A percentile compares a stretch with the other conserved stretches of the same genome.
Conservation (phyloP, 2,888 invertebrate genomes). For the Fabriciana adippe region DNA sequence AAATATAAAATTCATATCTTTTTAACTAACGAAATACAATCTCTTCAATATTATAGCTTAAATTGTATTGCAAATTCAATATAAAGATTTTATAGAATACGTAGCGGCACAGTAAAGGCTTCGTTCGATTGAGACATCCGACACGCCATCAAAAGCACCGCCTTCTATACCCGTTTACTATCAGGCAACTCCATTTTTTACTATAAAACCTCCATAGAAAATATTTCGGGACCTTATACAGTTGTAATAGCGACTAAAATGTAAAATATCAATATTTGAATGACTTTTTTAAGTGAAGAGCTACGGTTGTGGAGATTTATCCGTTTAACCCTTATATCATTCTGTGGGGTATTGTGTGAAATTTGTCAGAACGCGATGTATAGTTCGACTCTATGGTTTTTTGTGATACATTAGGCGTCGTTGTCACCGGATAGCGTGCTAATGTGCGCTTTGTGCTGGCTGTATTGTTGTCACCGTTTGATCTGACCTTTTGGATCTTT, state of each 20-base stretch:
- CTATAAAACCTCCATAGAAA: slow-evolving; percentile 35
- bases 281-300: slow-evolving; percentile 34
- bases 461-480: slow-evolving; percentile 33
- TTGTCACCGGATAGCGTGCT: slow-evolving; percentile 58
- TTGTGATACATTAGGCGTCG: slow-evolving; percentile 63
- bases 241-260: slow-evolving; percentile 44
- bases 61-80: slow-evolving; percentile 40
- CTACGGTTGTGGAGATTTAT: slow-evolving; percentile 55
- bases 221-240: slow-evolving; percentile 28
- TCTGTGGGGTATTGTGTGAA: slow-evolving; percentile 69
- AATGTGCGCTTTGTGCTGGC: slow-evolving; percentile 36
- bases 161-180: slow-evolving; percentile 70
- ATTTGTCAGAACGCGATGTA: slow-evolving; percentile 78
- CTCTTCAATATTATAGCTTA: slow-evolving; percentile 39
- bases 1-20: slow-evolving; percentile 20
- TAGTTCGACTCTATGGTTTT: slow-evolving; percentile 49
- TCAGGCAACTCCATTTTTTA: slow-evolving; percentile 51
- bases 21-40: slow-evolving; percentile 34
- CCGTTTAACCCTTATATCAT: slow-evolving; percentile 76
- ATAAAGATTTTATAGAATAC: slow-evolving; percentile 36
- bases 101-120: slow-evolving; percentile 62
- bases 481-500: slow-evolving; percentile 17
- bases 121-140: slow-evolving; percentile 79
- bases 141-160: slow-evolving; percentile 76
- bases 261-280: not conserved